Percentiles rank a stretch among this genome's conserved stretches.
Evolutionary conservation across 2,113 vertebrate genomes (phyloP).

Genomic region (Zonotrichia leucophrys): DNA sequence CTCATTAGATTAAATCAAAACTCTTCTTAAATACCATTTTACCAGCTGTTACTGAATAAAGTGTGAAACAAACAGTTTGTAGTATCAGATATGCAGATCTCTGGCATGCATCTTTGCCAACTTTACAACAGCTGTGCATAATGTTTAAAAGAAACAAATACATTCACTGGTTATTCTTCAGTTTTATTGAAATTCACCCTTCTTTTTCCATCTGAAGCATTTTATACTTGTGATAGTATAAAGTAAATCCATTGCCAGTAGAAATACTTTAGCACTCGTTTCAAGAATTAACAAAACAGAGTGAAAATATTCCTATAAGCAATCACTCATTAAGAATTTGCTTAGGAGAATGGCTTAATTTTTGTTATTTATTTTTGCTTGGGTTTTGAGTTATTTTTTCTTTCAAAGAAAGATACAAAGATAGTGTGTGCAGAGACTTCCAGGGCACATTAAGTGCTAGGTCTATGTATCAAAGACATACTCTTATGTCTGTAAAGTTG

Average conservation of each 20-base stretch:
- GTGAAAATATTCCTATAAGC: not conserved
- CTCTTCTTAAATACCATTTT: constrained; percentile 80
- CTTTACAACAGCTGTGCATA: constrained; percentile 61
- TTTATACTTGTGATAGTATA: not conserved
- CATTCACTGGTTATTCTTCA: constrained; percentile 37
- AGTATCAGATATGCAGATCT: constrained; percentile 55
- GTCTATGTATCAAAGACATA: not conserved
- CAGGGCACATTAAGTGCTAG: not conserved
- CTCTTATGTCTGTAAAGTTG: not conserved
- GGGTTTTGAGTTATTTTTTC: no score
- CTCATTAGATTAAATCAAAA: constrained; percentile 82
- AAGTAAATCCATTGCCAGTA: not conserved
- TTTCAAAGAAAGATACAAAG: not conserved
- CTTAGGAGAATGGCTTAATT: not conserved
- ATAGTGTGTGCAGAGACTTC: not conserved
- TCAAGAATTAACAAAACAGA: not conserved
- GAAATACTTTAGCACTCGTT: not conserved
- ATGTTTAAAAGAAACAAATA: constrained; percentile 65
- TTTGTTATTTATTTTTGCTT: not conserved
- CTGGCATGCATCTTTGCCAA: constrained; percentile 68
- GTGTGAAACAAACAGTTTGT: constrained; percentile 66
- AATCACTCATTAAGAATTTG: not conserved
- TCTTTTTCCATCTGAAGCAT: not conserved
- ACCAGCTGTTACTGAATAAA: constrained; percentile 79
- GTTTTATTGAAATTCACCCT: constrained; percentile 49